phyloP scores from a whole-genome alignment of 2,113 vertebrate species.

The Dipodomys ordii region DNA sequence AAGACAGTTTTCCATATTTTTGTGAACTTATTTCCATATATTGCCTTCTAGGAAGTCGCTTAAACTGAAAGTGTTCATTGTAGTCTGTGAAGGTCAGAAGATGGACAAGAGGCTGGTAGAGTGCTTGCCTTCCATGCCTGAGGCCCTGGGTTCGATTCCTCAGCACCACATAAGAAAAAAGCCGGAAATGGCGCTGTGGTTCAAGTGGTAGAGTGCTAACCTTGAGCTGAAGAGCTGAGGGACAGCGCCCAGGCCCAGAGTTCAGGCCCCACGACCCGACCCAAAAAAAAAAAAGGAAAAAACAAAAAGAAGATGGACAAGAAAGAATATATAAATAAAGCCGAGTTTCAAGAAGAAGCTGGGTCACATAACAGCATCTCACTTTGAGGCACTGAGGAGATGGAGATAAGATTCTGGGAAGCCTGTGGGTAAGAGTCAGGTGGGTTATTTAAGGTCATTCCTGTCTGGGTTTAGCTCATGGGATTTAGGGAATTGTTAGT shows the following conservation, averaged over 20 bases:
- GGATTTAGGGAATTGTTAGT: constrained; percentile 13
- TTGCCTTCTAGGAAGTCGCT: neutral
- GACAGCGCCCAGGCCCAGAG: no score
- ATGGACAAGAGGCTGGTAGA: neutral
- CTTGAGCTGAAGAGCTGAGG: no score
- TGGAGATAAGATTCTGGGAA: neutral
- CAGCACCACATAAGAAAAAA: no score
- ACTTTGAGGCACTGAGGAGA: neutral
- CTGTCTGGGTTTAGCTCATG: rapidly evolving
- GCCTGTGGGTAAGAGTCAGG: neutral
- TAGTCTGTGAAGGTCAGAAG: neutral
- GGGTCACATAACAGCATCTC: rapidly evolving
- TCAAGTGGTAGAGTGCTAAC: no score
- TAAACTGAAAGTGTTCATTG: neutral
- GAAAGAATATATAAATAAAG: neutral
- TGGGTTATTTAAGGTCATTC: constrained; percentile 38
- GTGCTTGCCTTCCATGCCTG: no score
- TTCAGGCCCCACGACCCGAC: no score
- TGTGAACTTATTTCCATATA: neutral
- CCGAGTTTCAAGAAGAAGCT: neutral
- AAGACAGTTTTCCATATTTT: neutral
- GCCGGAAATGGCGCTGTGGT: no score
- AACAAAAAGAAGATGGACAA: neutral
- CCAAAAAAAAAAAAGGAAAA: no score
- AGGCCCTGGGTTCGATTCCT: no score